These are phyloP conservation scores for Eurytemora carolleeae DNA, from an alignment of 1,140 invertebrate species.

Conservation along the genomic window DNA sequence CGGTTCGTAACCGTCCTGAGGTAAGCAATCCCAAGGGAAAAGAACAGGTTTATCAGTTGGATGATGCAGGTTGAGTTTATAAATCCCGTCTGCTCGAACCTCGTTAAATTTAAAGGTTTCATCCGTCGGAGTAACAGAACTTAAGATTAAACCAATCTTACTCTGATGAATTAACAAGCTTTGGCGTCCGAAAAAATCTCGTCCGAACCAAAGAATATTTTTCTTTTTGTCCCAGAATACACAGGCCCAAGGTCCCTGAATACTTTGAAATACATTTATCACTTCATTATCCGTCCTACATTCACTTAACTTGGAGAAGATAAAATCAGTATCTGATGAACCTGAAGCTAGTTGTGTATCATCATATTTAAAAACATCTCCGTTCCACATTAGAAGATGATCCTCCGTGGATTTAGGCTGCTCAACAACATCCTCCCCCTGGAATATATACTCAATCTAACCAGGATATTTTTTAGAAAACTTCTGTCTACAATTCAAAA, in stretches of 20 bases:
- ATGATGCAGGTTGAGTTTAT: too few species aligned
- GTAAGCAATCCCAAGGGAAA: too few species aligned
- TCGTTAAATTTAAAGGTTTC: too few species aligned
- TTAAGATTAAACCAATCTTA: too few species aligned
- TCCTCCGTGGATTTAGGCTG: background rate
- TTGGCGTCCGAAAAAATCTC: slow-evolving; percentile 64
- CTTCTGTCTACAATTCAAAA: too few species aligned
- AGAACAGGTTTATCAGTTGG: too few species aligned
- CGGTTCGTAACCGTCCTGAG: too few species aligned
- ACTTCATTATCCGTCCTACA: slow-evolving; percentile 20
- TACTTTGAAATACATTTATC: slow-evolving; percentile 27
- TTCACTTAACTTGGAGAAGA: slow-evolving; percentile 4
- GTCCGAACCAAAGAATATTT: slow-evolving; percentile 50
- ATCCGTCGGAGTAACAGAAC: too few species aligned
- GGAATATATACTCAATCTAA: background rate
- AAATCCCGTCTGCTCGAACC: too few species aligned
- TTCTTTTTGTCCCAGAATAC: slow-evolving; percentile 46
- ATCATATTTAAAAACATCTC: background rate
- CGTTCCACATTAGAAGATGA: background rate
- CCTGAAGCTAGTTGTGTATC: background rate
- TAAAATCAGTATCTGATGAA: background rate
- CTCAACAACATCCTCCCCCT: background rate
- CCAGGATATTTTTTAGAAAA: too few species aligned
- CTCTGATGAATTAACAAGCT: too few species aligned
- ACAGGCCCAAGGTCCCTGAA: slow-evolving; percentile 64